Conservation (phyloP, 2,113 vertebrate genomes). For the Kryptolebias marmoratus region DNA sequence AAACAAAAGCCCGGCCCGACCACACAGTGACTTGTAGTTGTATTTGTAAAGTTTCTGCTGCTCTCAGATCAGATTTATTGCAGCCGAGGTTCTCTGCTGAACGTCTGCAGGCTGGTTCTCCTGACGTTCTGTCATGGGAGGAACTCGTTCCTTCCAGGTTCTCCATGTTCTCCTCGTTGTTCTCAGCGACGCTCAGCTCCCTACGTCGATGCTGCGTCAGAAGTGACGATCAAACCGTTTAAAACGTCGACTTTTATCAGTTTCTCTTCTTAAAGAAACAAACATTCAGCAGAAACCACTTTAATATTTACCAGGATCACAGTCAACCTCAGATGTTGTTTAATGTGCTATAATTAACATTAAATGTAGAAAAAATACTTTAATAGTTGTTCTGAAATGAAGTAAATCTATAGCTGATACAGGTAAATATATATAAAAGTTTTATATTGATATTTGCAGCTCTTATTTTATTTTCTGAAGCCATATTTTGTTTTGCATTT, state of each 20-base stretch:
- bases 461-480: not conserved
- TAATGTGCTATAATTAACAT: no score
- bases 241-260: no score
- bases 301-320: no score
- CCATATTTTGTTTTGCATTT: not conserved
- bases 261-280: no score
- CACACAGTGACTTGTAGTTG: not conserved
- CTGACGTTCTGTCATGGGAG: not conserved
- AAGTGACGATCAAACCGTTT: not conserved
- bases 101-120: not conserved
- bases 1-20: not conserved
- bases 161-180: not conserved
- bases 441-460: not conserved
- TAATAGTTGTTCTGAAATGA: not conserved
- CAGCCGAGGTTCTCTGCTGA: no score
- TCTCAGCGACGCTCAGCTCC: constrained; percentile 2
- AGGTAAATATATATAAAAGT: not conserved
- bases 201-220: not conserved
- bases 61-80: not conserved
- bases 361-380: no score
- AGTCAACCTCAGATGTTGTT: no score
- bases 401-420: not conserved
- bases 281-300: no score
- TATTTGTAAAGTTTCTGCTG: not conserved
- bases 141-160: not conserved